Evolutionary conservation across 1,140 invertebrate species (phyloP), one percentile per base, ranked within the genome.

Genomic region (Pararge aegeria): DNA sequence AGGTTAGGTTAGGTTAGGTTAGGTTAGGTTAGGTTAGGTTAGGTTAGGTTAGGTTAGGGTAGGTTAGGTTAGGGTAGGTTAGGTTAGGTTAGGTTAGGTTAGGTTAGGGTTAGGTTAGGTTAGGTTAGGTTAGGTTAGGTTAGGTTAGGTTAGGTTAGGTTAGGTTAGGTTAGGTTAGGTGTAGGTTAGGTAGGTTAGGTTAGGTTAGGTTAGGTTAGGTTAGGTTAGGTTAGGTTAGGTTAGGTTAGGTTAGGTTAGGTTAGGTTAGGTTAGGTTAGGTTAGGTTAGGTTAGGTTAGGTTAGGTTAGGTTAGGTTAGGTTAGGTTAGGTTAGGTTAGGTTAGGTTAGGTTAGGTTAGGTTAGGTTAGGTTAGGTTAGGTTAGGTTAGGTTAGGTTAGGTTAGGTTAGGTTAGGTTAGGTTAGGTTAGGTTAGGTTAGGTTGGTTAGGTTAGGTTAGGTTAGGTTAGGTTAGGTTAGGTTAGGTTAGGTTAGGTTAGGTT

Each of bases 1-100:
- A 53, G 51, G 58, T 60, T 60, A 53, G 51, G 58, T 60, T 60
- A 60, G 51, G 58, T 60, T 60, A 52, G 51, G 55, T 58, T 58
- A 58, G 48, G 55, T 58, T 58, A 58, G 48, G 55, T 58, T 58
- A 58, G 48, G 55, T 58, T 58, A 46, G 42, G 42, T 46, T 46
- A 46, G 42, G 42, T 46, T 46, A 46, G 42, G 42, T 46, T 46
- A 46, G 42, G 42, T 46, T 46, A 46, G 42, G 42, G 19, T 46
- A 46, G 42, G 42, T 46, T 46, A 46, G 42, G 42, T 46, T 46
- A 46, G 42, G 42, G 19, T 46, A 46, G 42, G 42, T 30, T 46
- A 46, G 42, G 42, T 46, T 46, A 46, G 42, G 42, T 46, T 46
- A 46, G 42, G 42, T 46, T 46, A 46, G 42, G 42, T 46, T 46